Conservation (phyloP, 2,113 vertebrate genomes). For the Carettochelys insculpta region DNA sequence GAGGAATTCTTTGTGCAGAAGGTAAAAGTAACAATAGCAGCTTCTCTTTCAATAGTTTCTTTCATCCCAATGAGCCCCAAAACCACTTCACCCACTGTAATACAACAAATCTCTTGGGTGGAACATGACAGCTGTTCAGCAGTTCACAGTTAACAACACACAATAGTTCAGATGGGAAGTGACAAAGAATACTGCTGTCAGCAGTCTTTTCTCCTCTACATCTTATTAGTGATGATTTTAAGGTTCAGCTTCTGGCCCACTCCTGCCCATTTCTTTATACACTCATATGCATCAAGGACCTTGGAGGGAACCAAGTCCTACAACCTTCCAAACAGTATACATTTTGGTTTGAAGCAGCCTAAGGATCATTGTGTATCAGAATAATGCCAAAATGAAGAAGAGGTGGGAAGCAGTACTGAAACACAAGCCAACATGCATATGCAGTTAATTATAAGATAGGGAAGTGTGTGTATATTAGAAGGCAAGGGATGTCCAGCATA, state of each 20-base stretch:
- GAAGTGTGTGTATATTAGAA: not conserved
- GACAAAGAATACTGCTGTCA: not conserved
- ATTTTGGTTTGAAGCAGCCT: not conserved
- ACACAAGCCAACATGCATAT: not conserved
- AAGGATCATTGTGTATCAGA: constrained; percentile 3
- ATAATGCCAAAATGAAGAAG: not conserved
- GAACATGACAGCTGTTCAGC: not conserved
- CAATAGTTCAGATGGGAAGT: not conserved
- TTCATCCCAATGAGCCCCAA: not conserved
- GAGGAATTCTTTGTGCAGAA: constrained; percentile 49
- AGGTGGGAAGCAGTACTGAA: not conserved
- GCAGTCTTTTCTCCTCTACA: not conserved
- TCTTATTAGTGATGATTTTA: not conserved
- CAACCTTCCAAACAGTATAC: constrained; percentile 19
- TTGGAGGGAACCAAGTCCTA: constrained; percentile 23
- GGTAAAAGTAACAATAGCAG: constrained; percentile 19
- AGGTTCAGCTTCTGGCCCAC: not conserved
- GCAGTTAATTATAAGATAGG: not conserved
- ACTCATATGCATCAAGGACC: not conserved
- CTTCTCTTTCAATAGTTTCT: constrained; percentile 1
- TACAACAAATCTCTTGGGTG: not conserved
- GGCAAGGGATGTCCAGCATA: not conserved
- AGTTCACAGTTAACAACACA: not conserved
- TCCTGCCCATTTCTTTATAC: not conserved
- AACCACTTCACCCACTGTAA: not conserved